These are phyloP conservation scores for Sciurus niger DNA, from an alignment of 2,113 vertebrate genomes.

Conservation along the genomic window DNA sequence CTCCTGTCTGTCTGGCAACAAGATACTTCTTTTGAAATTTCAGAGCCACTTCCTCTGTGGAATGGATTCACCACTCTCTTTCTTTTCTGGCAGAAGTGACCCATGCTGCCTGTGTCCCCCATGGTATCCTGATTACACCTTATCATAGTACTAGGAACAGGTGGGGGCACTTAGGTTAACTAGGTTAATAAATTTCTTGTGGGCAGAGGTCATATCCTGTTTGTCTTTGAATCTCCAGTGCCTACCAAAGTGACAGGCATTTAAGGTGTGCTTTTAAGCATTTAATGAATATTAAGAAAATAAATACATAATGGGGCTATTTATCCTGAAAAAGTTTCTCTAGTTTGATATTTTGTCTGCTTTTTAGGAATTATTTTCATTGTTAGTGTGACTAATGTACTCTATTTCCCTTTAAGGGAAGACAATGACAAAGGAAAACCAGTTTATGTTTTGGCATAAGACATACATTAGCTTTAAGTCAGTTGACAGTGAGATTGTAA, in stretches of 20 bases:
- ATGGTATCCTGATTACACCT: background rate
- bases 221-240: background rate
- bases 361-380: conserved; percentile 18
- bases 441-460: background rate
- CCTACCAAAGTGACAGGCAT: background rate
- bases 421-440: background rate
- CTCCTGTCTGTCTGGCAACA: background rate
- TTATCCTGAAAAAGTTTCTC: background rate
- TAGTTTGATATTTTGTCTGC: background rate
- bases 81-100: background rate
- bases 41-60: background rate
- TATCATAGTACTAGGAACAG: background rate
- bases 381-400: background rate
- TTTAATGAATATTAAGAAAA: background rate
- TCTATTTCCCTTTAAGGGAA: background rate
- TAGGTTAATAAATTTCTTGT: background rate
- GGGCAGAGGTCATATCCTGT: background rate
- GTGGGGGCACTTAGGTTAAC: background rate
- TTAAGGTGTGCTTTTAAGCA: background rate
- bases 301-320: background rate
- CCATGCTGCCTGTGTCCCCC: background rate
- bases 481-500: background rate
- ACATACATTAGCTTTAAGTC: background rate
- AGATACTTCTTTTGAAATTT: background rate
- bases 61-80: background rate